Percentiles rank a stretch among this genome's conserved stretches.
Evolutionary conservation across 2,888 invertebrate genomes (phyloP).

Genomic region (Amaurobius ferox): DNA sequence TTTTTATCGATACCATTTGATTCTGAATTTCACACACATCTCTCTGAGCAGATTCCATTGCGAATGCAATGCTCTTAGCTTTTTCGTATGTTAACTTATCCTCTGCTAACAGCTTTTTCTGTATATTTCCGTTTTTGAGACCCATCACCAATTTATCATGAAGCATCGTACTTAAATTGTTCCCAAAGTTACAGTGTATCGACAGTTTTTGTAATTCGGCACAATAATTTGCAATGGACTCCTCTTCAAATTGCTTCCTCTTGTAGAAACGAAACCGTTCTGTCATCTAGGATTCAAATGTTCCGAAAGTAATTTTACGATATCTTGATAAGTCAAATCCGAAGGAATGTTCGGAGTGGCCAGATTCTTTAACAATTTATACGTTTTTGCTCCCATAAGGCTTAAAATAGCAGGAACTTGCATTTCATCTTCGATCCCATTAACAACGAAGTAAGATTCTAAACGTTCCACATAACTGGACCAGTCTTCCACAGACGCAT

Average conservation of each 20-base stretch:
- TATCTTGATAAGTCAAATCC: conserved; percentile 41
- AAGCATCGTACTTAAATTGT: conserved; percentile 56
- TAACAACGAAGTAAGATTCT: conserved; percentile 50
- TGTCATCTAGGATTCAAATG: conserved; percentile 50
- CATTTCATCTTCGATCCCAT: conserved; percentile 42
- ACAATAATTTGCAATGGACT: no score
- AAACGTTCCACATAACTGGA: conserved; percentile 45
- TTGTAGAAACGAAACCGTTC: conserved; percentile 44
- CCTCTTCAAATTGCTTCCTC: no score
- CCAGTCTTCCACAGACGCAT: conserved; percentile 43
- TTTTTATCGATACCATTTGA: conserved; percentile 49
- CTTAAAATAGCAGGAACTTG: conserved; percentile 47
- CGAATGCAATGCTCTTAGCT: conserved; percentile 43
- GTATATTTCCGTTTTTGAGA: conserved; percentile 39
- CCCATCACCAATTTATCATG: conserved; percentile 47
- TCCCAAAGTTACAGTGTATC: conserved; percentile 50
- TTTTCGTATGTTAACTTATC: conserved; percentile 49
- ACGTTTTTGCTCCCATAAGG: conserved; percentile 43
- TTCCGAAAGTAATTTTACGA: conserved; percentile 49
- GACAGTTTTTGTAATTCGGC: conserved; percentile 53
- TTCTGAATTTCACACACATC: conserved; percentile 53
- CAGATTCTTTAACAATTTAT: conserved; percentile 49
- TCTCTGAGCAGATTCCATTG: conserved; percentile 48
- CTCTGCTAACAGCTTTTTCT: conserved; percentile 47
- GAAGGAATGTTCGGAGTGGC: conserved; percentile 46